These are phyloP conservation scores for Micromussa lordhowensis DNA, from an alignment of 92 coral and sea anemone genomes.

Conservation along the genomic window DNA sequence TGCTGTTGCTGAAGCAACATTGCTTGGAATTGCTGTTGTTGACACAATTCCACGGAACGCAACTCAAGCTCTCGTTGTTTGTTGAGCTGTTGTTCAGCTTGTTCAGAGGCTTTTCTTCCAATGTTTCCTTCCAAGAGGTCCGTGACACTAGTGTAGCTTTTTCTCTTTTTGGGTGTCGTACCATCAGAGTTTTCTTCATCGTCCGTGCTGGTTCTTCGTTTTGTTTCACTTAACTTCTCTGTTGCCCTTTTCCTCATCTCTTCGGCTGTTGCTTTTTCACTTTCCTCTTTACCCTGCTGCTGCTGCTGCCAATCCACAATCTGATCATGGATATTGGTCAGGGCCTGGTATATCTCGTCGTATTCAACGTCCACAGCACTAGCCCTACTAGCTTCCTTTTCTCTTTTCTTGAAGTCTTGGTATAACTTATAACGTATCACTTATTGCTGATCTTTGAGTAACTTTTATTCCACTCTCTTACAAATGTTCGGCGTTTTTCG, in stretches of 20 bases:
- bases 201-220: conserved; percentile 14
- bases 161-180: too few relatives aligned
- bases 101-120: conserved; percentile 1
- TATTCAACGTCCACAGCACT: conserved; percentile 67
- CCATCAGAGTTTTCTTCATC: conserved; percentile 36
- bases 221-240: too few relatives aligned
- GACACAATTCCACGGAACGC: conserved; percentile 2
- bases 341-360: conserved; percentile 52
- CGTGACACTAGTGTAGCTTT: conserved; percentile 26
- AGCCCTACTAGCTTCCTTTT: conserved; percentile 48
- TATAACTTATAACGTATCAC: too few relatives aligned
- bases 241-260: too few relatives aligned
- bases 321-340: conserved; percentile 49
- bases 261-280: conserved; percentile 54
- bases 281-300: conserved; percentile 44
- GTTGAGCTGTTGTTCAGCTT: not conserved
- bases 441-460: conserved; percentile 60
- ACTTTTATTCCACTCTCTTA: conserved; percentile 45
- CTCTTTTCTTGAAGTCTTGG: too few relatives aligned
- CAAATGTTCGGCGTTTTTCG: conserved; percentile 46
- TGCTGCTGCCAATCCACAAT: conserved; percentile 45
- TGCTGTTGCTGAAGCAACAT: conserved; percentile 29
- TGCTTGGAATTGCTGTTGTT: conserved; percentile 34
- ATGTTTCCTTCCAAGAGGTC: conserved; percentile 27
- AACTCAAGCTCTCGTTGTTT: conserved; percentile 1